Evolutionary conservation across 1,140 invertebrate species (phyloP), one percentile per base, ranked within the genome.

Genomic region (Drosophila pseudoobscura): DNA sequence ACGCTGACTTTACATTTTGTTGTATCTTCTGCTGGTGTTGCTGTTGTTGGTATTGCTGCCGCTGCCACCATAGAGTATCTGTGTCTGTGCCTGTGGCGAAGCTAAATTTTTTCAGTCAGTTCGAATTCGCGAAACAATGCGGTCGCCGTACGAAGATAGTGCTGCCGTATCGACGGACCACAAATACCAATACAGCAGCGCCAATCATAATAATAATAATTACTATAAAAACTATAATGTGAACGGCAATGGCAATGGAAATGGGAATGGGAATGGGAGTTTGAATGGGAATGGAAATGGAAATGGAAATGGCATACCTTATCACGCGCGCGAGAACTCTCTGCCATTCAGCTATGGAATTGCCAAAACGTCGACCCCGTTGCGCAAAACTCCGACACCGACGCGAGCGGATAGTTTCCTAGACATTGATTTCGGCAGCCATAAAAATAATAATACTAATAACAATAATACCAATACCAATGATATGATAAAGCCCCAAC

Each of bases 261-360:
- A 69, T 69, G 63, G 50, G 78, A 69, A 69, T 69, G 63, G 50
- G 78, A 74, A 83, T 56, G 63, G 51, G 43, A 69, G 56, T 65
- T 77, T 73, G 9, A 72, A 62, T 61, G 65, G 72, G n/a, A 84
- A 71, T 61, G 78, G 54, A 7, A 82, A 69, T 61, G 78, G 54
- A 7, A 82, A 69, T 72, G 77, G 59, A 45, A 74, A 83, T 56
- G 70, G 80, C 31, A 95, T 96, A 69, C 96, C 96, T 6, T 97
- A 96, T 92, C 96, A 96, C 93, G 95, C 96, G 39, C 92, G 96
- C 52, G 94, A 95, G 77, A 95, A 96, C 78, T 95, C 95, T 57
- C 92, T 95, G 65, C 96, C 96, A n/a, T 97, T 97, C 89, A 95
- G 94, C 47, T 97, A 97, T 91, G 95, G 95, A 51, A 91, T 89